Evolutionary conservation across 2,888 invertebrate genomes (phyloP), one percentile per base, ranked within the genome.

Genomic region (Anthrax anthrax): DNA sequence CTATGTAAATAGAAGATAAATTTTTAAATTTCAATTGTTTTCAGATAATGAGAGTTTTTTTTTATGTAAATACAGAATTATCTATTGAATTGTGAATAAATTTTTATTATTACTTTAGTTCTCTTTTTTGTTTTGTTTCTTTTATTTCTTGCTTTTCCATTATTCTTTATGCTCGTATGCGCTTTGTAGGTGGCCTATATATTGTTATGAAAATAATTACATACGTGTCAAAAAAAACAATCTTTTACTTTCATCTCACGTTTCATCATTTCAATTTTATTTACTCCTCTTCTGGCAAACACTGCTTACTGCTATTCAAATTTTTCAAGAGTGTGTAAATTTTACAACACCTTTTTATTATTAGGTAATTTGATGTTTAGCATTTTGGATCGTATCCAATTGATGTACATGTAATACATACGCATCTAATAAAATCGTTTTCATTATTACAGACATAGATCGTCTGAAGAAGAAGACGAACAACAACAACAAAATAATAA

Each of bases 1-100:
- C 56, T 59, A 62, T 54, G 61, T 61, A 42, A 58, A 54, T 38
- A 47, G 47, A 51, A 49, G 46, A 39, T 44, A 34, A 40, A 32
- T 32, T n/a, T n/a, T n/a, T n/a, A n/a, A 12, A 12, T 12, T 12
- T 32, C 3, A 4, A 32, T 12, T 12, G 1, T 32, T 32, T 32
- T 42, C 29, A 17, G n/a, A 27, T n/a, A 14, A n/a, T 6, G 14
- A 27, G 16, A 41, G 5, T 23, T 13, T 18, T 18, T 32, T 36
- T 5, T 16, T 39, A 40, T 40, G 40, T 45, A 45, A 45, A 45
- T 32, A 32, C 23, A 23, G 5, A 23, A 8, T 32, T 32, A 32
- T 4, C 12, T 32, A 23, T 8, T 32, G 13, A 12, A 32, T 27
- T 12, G 13, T 32, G 29, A 32, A 32, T 32, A 32, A 32, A 32